Base-by-base conservation (phyloP, 2,797 vertebrate genomes). In the Ptychobarbus kaznakovi region DNA sequence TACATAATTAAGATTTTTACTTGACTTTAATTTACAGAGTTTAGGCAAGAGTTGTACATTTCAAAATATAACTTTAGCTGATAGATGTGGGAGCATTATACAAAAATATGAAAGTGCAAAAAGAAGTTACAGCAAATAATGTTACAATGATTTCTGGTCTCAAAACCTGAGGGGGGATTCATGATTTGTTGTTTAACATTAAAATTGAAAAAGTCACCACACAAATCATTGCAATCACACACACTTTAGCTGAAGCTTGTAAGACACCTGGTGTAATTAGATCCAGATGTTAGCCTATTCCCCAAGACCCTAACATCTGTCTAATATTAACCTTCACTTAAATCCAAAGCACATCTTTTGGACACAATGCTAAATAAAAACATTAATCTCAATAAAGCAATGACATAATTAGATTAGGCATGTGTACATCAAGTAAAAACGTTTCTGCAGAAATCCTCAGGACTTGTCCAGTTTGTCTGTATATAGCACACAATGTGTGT, bases 221-320 rank as follows among this genome's bases (percentile, higher is more conserved):
- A 51, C 63, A 68, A n/a, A 80, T 68, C 78, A 68, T 5, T 68
- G 28, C 42, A 68, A 15, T 68, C 65, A 53, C 66, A 81, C 49
- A 76, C 49, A 76, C 49, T 76, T 76, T n/a, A 35, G 18, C 65
- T 69, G 32, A 40, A 56, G 46, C 65, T 68, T 56, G 20, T 46
- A 32, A n/a, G 63, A 70, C 79, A 81, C 84, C 44, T 70, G 38
- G 13, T 20, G 13, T 80, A 86, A 88, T 25, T 61, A 51, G 42
- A 80, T 70, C 58, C 84, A 88, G 87, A 88, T 81, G 81, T 63
- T 66, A 16, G n/a, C 7, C 40, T 22, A 61, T 56, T 78, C n/a
- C 75, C 46, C 49, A 81, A 32, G 32, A 83, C 40, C 35, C 32
- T 65, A 28, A 56, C 46, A 80, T 44, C 66, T 51, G 75, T 77